Conservation (phyloP, 2,113 vertebrate species). For the Cichladusa arquata region DNA sequence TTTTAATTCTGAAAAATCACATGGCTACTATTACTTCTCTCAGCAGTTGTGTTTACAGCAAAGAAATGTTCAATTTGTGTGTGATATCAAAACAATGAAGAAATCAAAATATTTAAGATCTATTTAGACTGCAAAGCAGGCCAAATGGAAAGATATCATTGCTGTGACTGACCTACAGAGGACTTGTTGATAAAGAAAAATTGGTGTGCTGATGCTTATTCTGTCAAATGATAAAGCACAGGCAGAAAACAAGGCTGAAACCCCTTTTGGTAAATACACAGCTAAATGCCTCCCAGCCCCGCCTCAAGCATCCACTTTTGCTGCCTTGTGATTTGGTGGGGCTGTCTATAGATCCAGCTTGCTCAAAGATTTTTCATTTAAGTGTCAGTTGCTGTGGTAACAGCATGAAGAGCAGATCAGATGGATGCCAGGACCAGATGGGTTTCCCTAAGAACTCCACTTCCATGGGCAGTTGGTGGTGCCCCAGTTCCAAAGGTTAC, state of each 20-base stretch:
- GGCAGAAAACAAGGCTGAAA: background rate
- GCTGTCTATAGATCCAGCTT: background rate
- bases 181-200: background rate
- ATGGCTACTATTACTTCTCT: background rate
- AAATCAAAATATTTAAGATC: background rate
- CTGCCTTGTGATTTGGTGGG: background rate
- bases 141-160: background rate
- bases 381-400: conserved; percentile 58
- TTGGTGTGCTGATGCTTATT: background rate
- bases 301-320: background rate
- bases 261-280: background rate
- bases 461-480: background rate
- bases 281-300: background rate
- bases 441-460: conserved; percentile 9
- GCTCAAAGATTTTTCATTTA: conserved; percentile 7
- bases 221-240: background rate
- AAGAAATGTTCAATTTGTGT: background rate
- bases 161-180: background rate
- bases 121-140: background rate
- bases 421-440: background rate
- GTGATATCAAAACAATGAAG: background rate
- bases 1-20: background rate
- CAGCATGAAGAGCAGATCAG: conserved; percentile 32
- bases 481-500: background rate
- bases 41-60: background rate